Percentiles rank a stretch among this genome's conserved stretches.
Conservation (phyloP, 2,888 invertebrate species). For the Diabrotica balteata region DNA sequence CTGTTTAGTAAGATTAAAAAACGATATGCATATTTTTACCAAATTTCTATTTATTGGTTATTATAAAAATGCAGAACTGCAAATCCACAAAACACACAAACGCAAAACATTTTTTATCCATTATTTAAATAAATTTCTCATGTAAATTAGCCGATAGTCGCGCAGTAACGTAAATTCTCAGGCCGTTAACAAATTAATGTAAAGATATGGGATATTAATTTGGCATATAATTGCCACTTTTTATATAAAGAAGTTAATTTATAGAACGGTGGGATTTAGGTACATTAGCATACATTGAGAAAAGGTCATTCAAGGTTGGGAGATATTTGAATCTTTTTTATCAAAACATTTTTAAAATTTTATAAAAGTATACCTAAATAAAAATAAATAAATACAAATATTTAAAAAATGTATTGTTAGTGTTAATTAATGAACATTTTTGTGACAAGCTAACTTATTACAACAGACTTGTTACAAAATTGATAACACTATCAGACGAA, state of each 20-base stretch:
- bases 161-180: neutral
- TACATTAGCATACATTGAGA: neutral
- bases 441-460: neutral
- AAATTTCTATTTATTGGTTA: no score
- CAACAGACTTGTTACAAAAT: neutral
- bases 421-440: neutral
- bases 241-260: conserved; percentile 1
- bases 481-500: no score
- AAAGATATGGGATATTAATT: conserved; percentile 3
- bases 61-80: no score
- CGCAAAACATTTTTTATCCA: neutral
- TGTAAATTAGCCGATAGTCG: no score
- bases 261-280: neutral
- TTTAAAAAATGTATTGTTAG: neutral
- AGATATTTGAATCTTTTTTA: neutral
- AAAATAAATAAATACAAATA: neutral
- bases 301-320: neutral
- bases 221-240: conserved; percentile 1
- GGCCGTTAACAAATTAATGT: conserved; percentile 1
- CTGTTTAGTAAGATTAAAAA: no score
- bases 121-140: neutral
- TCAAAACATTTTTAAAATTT: neutral
- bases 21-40: no score
- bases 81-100: neutral
- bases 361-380: neutral